These are phyloP conservation scores for Parazoanthus atlanticus DNA, from an alignment of 92 coral and sea anemone species.

Conservation along the genomic window DNA sequence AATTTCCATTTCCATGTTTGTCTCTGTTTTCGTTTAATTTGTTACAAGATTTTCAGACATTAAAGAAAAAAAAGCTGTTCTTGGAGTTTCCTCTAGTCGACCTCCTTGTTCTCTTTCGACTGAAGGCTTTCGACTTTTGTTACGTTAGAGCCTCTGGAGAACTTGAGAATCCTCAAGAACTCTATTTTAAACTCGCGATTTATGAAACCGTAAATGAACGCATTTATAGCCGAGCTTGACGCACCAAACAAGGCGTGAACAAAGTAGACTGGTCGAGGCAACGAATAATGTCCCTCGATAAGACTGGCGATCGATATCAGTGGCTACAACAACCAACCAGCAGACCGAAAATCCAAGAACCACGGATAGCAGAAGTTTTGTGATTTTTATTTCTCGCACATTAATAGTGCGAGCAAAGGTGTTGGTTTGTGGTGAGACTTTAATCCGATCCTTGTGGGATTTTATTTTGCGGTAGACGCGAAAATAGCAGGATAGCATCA, in stretches of 20 bases:
- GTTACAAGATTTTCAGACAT: too few species aligned
- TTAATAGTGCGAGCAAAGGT: not conserved
- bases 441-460: not conserved
- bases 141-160: not conserved
- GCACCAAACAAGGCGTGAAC: not conserved
- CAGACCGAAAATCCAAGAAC: not conserved
- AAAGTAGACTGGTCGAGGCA: not conserved
- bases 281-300: not conserved
- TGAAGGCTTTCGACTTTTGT: not conserved
- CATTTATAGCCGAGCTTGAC: not conserved
- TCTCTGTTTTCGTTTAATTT: too few species aligned
- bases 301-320: not conserved
- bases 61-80: too few species aligned
- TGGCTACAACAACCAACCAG: not conserved
- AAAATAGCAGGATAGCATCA: not conserved
- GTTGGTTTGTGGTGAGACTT: not conserved
- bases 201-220: not conserved
- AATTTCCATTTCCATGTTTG: too few species aligned
- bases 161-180: not conserved
- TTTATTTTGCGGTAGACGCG: not conserved
- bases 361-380: not conserved
- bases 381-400: not conserved
- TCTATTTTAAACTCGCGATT: not conserved
- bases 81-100: too few species aligned
- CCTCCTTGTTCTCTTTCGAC: too few species aligned